Evolutionary conservation across 2,113 vertebrate genomes (phyloP).

Genomic region (Rhagologus leucostigma): DNA sequence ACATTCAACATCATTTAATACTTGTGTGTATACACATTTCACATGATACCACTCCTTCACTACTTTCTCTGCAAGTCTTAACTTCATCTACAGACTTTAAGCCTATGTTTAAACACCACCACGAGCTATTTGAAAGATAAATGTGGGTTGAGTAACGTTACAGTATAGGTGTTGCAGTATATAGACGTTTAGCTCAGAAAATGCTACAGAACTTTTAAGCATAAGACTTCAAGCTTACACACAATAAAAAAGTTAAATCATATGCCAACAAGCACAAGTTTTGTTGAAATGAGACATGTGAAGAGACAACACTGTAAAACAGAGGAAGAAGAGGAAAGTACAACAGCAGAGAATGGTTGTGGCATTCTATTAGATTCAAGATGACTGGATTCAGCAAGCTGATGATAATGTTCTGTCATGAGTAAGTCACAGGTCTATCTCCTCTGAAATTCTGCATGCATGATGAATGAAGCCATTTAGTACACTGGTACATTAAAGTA

Average conservation of each 20-base stretch:
- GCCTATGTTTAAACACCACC: not conserved
- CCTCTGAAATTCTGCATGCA: conserved; percentile 81
- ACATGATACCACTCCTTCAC: not conserved
- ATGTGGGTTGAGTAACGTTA: not conserved
- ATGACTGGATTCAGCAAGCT: conserved; percentile 76
- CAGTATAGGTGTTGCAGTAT: not conserved
- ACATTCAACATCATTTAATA: not conserved
- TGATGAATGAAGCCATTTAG: conserved; percentile 87
- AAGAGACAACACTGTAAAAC: conserved; percentile 65
- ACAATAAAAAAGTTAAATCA: conserved; percentile 59
- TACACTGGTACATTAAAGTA: conserved; percentile 99
- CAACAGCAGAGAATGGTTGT: conserved; percentile 62
- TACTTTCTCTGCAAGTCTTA: not conserved
- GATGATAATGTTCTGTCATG: conserved; percentile 76
- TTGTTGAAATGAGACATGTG: conserved; percentile 53
- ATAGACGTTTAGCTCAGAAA: conserved; percentile 27
- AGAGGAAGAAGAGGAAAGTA: conserved; percentile 37
- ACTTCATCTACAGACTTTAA: not conserved
- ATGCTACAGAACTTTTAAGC: conserved; percentile 49
- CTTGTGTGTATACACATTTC: not conserved
- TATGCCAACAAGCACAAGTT: conserved; percentile 56
- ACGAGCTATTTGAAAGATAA: not conserved
- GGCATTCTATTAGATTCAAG: conserved; percentile 63
- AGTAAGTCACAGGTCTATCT: conserved; percentile 77
- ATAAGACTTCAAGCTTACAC: conserved; percentile 49